Conservation (phyloP, 1,140 invertebrate genomes). For the Orussus abietinus region DNA sequence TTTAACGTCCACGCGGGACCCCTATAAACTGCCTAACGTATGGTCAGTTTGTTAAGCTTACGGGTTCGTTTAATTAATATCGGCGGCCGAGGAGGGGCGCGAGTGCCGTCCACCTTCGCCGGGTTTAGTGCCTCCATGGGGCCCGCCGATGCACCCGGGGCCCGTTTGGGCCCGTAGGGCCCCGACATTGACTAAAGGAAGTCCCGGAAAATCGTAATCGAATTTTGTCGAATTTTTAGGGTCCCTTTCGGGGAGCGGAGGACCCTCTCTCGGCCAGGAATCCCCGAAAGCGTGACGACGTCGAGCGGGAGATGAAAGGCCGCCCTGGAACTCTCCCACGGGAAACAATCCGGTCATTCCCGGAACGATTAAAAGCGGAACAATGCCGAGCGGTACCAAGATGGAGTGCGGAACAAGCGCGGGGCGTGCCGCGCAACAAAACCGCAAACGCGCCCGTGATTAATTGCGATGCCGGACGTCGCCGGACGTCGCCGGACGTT, state of each 20-base stretch:
- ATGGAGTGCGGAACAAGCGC: constrained; percentile 16
- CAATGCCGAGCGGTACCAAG: constrained; percentile 26
- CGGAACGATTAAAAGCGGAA: constrained; percentile 35
- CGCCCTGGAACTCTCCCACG: constrained; percentile 24
- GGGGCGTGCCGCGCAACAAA: constrained; percentile 29
- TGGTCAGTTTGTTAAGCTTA: constrained; percentile 47
- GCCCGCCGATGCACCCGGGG: too few species aligned
- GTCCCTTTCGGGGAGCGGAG: too few species aligned
- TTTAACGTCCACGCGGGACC: constrained; percentile 46
- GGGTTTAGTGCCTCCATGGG: too few species aligned
- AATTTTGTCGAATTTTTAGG: too few species aligned
- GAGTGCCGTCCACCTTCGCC: constrained; percentile 41
- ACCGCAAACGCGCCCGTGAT: constrained; percentile 34
- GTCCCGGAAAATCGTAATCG: too few species aligned
- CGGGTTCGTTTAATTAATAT: constrained; percentile 54
- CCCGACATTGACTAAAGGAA: too few species aligned
- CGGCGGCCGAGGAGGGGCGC: constrained; percentile 35
- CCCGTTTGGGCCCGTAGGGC: too few species aligned
- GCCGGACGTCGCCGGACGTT: too few species aligned
- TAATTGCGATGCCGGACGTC: too few species aligned
- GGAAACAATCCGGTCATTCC: constrained; percentile 28
- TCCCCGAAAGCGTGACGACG: neutral
- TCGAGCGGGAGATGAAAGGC: too few species aligned
- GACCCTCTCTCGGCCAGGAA: too few species aligned
- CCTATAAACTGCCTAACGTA: constrained; percentile 49